Conservation (phyloP, 1,140 invertebrate species). For the Harpegnathos saltator region DNA sequence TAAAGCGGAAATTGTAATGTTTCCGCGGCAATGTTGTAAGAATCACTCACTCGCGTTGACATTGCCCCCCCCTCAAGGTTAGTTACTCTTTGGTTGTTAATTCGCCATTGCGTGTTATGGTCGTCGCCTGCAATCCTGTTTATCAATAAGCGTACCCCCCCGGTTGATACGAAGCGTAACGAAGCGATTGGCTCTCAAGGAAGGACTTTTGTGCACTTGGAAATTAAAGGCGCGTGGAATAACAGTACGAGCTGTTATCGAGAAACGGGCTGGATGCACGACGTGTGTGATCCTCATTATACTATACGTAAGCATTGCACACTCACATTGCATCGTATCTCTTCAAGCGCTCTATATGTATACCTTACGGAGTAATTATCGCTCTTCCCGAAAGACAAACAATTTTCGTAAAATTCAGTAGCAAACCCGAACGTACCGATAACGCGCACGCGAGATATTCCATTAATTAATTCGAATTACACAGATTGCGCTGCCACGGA, state of each 20-base stretch:
- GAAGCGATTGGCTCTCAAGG: neutral
- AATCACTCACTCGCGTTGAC: too few species aligned
- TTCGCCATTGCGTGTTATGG: too few species aligned
- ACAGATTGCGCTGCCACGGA: neutral
- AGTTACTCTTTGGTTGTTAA: too few species aligned
- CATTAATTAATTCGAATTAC: constrained; percentile 14
- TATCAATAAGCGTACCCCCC: neutral
- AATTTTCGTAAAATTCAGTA: neutral
- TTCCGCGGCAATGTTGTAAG: too few species aligned
- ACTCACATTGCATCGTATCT: too few species aligned
- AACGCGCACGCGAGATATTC: neutral
- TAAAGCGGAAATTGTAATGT: too few species aligned
- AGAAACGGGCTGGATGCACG: neutral
- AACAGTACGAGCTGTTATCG: neutral
- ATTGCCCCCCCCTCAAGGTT: too few species aligned
- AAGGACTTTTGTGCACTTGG: neutral
- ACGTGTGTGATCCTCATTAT: neutral
- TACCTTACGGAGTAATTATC: neutral
- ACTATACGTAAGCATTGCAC: neutral
- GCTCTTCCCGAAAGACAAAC: neutral
- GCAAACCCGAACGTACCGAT: neutral
- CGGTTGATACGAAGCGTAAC: neutral
- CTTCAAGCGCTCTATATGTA: neutral
- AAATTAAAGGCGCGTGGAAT: neutral
- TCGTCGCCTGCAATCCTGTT: too few species aligned